Percentiles rank a stretch among this genome's conserved stretches.
Evolutionary conservation across 2,888 invertebrate species (phyloP).

Genomic region (Monopis laevigella): DNA sequence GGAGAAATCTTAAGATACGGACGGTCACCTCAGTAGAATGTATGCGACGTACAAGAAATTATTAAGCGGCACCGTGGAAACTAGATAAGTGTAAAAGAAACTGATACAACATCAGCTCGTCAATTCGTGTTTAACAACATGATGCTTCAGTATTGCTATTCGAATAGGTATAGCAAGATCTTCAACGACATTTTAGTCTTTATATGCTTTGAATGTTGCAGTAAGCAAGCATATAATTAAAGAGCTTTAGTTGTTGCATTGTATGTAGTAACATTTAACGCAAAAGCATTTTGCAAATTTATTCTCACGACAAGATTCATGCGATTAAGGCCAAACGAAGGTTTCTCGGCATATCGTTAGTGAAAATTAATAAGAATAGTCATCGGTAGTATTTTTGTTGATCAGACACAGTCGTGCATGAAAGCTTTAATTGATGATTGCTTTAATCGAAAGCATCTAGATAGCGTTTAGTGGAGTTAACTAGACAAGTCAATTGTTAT

Average conservation of each 20-base stretch:
- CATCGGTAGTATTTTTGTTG: too few relatives aligned
- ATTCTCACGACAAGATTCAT: too few relatives aligned
- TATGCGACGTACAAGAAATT: slow-evolving; percentile 23
- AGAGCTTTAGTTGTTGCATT: too few relatives aligned
- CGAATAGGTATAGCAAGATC: too few relatives aligned
- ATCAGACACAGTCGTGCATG: slow-evolving; percentile 20
- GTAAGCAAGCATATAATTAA: too few relatives aligned
- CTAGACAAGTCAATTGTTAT: too few relatives aligned
- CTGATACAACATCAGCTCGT: not conserved
- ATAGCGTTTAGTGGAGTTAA: too few relatives aligned
- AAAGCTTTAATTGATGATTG: not conserved
- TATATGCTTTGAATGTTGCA: too few relatives aligned
- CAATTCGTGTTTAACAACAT: not conserved
- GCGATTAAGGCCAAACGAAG: slow-evolving; percentile 1
- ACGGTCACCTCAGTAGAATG: slow-evolving; percentile 40
- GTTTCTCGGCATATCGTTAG: slow-evolving; percentile 1
- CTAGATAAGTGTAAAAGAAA: not conserved
- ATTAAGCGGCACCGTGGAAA: slow-evolving; percentile 17
- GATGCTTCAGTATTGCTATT: slow-evolving; percentile 5
- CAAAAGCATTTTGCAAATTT: too few relatives aligned
- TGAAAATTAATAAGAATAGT: too few relatives aligned
- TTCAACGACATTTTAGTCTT: too few relatives aligned
- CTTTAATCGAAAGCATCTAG: not conserved
- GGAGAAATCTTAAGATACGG: slow-evolving; percentile 41
- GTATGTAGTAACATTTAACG: too few relatives aligned